These are phyloP conservation scores for Epistrophe grossulariae DNA, from an alignment of 2,888 invertebrate genomes.

Conservation along the genomic window DNA sequence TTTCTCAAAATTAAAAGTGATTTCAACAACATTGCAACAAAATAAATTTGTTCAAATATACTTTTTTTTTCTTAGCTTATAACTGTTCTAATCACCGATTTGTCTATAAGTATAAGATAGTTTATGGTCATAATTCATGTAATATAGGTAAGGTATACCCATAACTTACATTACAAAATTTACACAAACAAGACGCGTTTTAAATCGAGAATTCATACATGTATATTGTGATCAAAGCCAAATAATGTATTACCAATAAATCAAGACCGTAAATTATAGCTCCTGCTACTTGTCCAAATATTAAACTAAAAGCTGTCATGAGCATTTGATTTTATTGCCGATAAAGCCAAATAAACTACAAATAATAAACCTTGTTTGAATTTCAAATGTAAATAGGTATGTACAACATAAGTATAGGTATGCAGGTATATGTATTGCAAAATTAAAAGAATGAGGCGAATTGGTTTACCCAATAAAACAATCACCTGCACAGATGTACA, in stretches of 20 bases:
- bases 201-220: background rate
- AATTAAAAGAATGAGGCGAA: background rate
- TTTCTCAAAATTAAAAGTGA: too few relatives aligned
- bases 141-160: too few relatives aligned
- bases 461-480: conserved; percentile 2
- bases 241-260: conserved; percentile 12
- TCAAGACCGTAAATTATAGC: conserved; percentile 56
- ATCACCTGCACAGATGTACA: conserved; percentile 19
- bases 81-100: too few relatives aligned
- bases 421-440: background rate
- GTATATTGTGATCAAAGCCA: background rate
- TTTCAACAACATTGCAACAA: too few relatives aligned
- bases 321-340: conserved; percentile 62
- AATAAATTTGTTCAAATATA: too few relatives aligned
- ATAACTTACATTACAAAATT: background rate
- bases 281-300: conserved; percentile 63
- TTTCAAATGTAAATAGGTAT: background rate
- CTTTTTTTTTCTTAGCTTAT: too few relatives aligned
- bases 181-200: background rate
- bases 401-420: too few relatives aligned
- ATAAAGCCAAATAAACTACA: conserved; percentile 50
- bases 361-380: conserved; percentile 21
- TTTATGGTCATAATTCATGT: too few relatives aligned
- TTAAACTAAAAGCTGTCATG: conserved; percentile 68
- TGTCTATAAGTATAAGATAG: too few relatives aligned